Base-by-base conservation (phyloP, 2,888 invertebrate genomes). In the Melieria omissa region DNA sequence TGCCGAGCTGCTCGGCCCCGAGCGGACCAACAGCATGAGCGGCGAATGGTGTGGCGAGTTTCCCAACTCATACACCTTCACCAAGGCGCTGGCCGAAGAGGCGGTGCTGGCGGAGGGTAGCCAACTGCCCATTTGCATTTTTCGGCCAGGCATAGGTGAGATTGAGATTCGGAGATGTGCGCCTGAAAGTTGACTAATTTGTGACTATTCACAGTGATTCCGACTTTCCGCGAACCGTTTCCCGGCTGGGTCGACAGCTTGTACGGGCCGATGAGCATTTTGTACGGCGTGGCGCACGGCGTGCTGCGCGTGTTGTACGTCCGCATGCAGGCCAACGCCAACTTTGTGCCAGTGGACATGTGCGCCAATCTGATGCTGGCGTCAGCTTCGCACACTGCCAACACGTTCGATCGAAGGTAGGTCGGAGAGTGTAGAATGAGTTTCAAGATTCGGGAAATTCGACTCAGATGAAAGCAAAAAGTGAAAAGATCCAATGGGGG, bases 41-140 rank as follows among this genome's bases (percentile, higher is more conserved):
- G 69, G 78, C 1, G 77, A 79, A 2, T 73, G 85, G 65, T 72
- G 82, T 46, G 81, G 78, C 49, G 79, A 77, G 47, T 84, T 77
- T 70, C 93, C 93, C 4, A 93, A 93, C 82, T 92, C 92, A 0
- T 93, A 93, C 85, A 90, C 92, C 4, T 92, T 89, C 81, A 93
- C 93, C 5, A 93, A 93, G 85, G 90, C 91, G 10, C 84, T 93
- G 72, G 92, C 91, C 0, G 93, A 93, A 83, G 88, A 90, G 75
- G 79, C 90, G 49, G 85, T 93, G 6, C 84, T 88, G 45, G 87
- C 87, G 70, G 89, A 90, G 77, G 89, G 89, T 0, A 87, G 85
- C 47, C 88, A 88, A 16, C 81, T 93, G 65, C 93, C 93, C 1
- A 78, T 91, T 4, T 90, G 90, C 73, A 89, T 93, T 69, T 90